phyloP scores from a whole-genome alignment of 2,888 invertebrate species.

The Portevinia maculata region DNA sequence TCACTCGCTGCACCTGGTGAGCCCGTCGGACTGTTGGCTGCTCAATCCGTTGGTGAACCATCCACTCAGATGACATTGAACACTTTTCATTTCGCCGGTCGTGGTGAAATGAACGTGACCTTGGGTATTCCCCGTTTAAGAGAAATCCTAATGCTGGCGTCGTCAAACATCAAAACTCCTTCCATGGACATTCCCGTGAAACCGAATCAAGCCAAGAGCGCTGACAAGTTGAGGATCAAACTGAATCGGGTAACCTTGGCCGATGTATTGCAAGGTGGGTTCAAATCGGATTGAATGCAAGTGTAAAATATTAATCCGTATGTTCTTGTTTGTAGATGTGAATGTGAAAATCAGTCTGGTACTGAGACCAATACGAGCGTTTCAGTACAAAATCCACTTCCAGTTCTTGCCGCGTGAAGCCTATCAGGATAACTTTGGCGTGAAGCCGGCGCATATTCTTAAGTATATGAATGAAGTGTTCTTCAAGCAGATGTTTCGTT shows the following conservation, averaged over 20 bases:
- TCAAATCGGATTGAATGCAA: background rate
- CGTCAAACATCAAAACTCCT: slow-evolving; percentile 96
- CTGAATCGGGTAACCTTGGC: slow-evolving; percentile 91
- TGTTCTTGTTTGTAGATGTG: slow-evolving; percentile 76
- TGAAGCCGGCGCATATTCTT: slow-evolving; percentile 88
- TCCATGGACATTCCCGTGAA: slow-evolving; percentile 96
- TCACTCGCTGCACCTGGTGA: slow-evolving; percentile 95
- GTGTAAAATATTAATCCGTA: background rate
- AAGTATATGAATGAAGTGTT: slow-evolving; percentile 89
- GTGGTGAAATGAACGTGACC: slow-evolving; percentile 99
- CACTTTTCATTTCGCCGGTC: slow-evolving; percentile 99
- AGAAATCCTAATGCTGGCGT: slow-evolving; percentile 98
- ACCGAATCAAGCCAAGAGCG: slow-evolving; percentile 84
- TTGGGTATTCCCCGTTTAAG: slow-evolving; percentile 98
- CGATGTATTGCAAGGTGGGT: slow-evolving; percentile 88
- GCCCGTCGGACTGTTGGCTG: slow-evolving; percentile 94
- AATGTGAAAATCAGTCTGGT: slow-evolving; percentile 83
- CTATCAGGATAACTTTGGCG: slow-evolving; percentile 89
- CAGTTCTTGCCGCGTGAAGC: slow-evolving; percentile 89
- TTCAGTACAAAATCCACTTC: slow-evolving; percentile 88
- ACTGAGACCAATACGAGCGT: slow-evolving; percentile 84
- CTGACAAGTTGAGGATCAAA: slow-evolving; percentile 88
- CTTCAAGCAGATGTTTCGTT: slow-evolving; percentile 87
- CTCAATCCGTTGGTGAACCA: slow-evolving; percentile 99
- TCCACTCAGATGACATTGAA: slow-evolving; percentile 99